phyloP scores from a whole-genome alignment of 2,113 vertebrate species.

The Embiotoca jacksoni region DNA sequence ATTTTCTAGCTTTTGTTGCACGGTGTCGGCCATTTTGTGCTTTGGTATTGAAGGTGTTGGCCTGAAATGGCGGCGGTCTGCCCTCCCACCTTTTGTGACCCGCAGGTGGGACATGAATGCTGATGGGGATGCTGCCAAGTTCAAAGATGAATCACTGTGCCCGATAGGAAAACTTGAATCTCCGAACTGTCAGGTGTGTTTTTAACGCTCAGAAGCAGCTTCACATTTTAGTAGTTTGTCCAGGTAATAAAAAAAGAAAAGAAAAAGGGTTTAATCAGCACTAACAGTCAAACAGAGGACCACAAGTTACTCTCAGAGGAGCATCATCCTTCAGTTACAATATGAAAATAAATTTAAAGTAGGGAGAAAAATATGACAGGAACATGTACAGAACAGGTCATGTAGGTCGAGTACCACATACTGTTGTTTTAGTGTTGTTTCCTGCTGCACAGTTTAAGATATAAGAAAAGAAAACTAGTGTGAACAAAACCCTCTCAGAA shows the following conservation, averaged over 20 bases:
- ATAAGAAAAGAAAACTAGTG: too few relatives aligned
- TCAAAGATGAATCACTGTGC: neutral
- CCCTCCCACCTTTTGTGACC: accelerated
- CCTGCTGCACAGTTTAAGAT: too few relatives aligned
- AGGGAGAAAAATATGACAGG: too few relatives aligned
- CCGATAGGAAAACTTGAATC: neutral
- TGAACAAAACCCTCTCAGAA: too few relatives aligned
- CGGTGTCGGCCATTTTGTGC: slow-evolving; percentile 36
- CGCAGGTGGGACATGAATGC: accelerated
- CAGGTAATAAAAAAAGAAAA: accelerated
- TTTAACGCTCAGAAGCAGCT: accelerated
- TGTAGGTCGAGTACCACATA: too few relatives aligned
- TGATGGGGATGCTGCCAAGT: slow-evolving; percentile 22
- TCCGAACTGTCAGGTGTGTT: accelerated
- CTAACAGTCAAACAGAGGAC: neutral
- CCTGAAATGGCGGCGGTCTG: slow-evolving; percentile 34
- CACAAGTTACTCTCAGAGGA: neutral
- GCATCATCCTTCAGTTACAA: neutral
- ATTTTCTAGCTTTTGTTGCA: too few relatives aligned
- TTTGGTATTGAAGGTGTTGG: accelerated
- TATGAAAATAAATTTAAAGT: too few relatives aligned
- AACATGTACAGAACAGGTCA: too few relatives aligned
- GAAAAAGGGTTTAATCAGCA: neutral
- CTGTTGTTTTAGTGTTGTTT: neutral
- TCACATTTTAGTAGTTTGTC: accelerated